Evolutionary conservation across 2,888 invertebrate species (phyloP).

Genomic region (Torymus tubicola): DNA sequence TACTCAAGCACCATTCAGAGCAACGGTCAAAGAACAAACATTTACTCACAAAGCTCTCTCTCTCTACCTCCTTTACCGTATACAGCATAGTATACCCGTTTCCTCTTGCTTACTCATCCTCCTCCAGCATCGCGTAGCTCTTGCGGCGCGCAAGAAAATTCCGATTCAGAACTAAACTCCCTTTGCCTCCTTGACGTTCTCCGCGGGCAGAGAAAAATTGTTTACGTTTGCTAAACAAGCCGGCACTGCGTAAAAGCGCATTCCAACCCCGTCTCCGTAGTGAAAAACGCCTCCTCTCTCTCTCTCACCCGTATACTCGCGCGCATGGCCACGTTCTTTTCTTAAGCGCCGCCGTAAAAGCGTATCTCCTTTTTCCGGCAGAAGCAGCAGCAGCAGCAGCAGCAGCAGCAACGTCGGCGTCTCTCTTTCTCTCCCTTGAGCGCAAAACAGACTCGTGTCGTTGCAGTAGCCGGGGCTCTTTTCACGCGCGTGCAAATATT

Average conservation of each 20-base stretch:
- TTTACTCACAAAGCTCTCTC: neutral
- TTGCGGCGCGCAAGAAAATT: conserved; percentile 6
- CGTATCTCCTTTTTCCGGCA: conserved; percentile 14
- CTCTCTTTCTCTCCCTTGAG: neutral
- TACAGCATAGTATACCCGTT: neutral
- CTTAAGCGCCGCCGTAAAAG: conserved; percentile 26
- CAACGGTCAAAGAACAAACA: neutral
- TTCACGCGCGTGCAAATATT: conserved; percentile 29
- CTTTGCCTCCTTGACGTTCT: conserved; percentile 10
- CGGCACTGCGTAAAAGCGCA: conserved; percentile 21
- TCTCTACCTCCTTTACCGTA: neutral
- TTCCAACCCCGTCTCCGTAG: neutral
- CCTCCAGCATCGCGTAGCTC: too few relatives aligned
- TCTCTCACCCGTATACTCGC: too few relatives aligned
- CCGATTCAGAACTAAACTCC: conserved; percentile 1
- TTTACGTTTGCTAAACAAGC: conserved; percentile 42
- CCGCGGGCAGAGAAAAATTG: conserved; percentile 21
- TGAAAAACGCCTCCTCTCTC: neutral
- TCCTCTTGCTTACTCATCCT: too few relatives aligned
- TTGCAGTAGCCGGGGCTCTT: too few relatives aligned
- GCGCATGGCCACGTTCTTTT: conserved; percentile 1
- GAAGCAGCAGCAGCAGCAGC: too few relatives aligned
- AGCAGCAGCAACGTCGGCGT: too few relatives aligned
- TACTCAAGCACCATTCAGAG: too few relatives aligned
- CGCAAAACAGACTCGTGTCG: too few relatives aligned